Percentiles rank a stretch among this genome's conserved stretches.
phyloP scores from a whole-genome alignment of 2,888 invertebrate species.

The Drosophila mimica region DNA sequence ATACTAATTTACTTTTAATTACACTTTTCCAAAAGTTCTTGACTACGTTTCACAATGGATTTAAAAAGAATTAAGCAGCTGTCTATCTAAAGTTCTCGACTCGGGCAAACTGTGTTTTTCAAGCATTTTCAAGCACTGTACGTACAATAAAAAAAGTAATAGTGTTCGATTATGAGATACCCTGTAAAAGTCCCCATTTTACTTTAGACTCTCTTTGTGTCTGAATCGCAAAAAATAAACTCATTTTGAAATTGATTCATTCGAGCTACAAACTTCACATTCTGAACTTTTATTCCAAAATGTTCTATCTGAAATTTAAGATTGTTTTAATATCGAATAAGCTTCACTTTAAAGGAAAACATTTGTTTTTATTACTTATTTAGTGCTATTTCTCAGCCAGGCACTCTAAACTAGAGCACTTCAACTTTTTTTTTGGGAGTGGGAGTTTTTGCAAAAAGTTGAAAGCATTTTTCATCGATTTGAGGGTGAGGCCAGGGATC shows the following conservation, averaged over 20 bases:
- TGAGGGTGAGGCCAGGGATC: background rate
- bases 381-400: background rate
- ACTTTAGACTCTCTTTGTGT: background rate
- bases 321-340: background rate
- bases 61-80: conserved; percentile 3
- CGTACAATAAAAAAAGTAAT: background rate
- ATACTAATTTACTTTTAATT: conserved; percentile 59
- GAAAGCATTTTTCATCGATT: conserved; percentile 49
- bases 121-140: background rate
- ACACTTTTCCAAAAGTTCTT: conserved; percentile 26
- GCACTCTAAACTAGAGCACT: background rate
- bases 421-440: background rate
- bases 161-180: background rate
- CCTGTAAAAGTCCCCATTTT: background rate
- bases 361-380: background rate
- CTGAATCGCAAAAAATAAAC: background rate
- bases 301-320: background rate
- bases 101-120: background rate
- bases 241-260: background rate
- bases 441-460: conserved; percentile 31
- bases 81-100: background rate
- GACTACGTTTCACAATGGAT: conserved; percentile 12
- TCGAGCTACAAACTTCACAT: background rate
- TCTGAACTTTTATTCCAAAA: background rate
- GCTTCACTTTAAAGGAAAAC: background rate